Evolutionary conservation across 1,140 invertebrate genomes (phyloP).

Genomic region (Bombus huntii): DNA sequence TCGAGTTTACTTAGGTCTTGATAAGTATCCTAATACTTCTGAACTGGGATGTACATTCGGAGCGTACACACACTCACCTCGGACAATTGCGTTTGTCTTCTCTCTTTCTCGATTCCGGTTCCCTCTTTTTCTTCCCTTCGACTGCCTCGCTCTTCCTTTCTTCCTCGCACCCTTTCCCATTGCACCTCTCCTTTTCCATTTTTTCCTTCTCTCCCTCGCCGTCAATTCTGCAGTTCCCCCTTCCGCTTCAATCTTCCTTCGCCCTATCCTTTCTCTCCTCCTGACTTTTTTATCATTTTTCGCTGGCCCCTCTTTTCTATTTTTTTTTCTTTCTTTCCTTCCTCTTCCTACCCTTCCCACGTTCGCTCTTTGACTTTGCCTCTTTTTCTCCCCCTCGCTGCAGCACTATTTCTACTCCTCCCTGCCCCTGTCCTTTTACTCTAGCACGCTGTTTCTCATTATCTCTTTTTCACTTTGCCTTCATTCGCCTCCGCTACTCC

Average conservation of each 20-base stretch:
- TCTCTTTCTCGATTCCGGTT: conserved; percentile 37
- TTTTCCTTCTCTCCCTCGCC: neutral
- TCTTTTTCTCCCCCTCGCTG: neutral
- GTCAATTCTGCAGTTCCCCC: neutral
- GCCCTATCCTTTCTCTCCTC: neutral
- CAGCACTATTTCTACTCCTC: neutral
- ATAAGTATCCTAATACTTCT: neutral
- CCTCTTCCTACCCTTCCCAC: neutral
- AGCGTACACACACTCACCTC: conserved; percentile 1
- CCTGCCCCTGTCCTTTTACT: neutral
- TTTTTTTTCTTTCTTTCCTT: neutral
- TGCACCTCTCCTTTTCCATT: neutral
- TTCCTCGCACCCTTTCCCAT: neutral
- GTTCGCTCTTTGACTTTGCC: conserved; percentile 28
- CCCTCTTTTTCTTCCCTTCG: neutral
- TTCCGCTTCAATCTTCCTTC: conserved; percentile 15
- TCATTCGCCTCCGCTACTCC: conserved; percentile 1
- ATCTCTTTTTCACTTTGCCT: conserved; percentile 14
- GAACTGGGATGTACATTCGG: neutral
- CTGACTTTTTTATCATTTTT: conserved; percentile 29
- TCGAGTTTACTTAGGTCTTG: neutral
- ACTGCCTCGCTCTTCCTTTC: neutral
- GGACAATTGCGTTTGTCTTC: conserved; percentile 47
- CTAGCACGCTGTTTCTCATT: neutral
- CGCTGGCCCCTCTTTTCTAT: neutral